Evolutionary conservation across 2,113 vertebrate species (phyloP), one percentile per base, ranked within the genome.

Genomic region (Galeopterus variegatus): DNA sequence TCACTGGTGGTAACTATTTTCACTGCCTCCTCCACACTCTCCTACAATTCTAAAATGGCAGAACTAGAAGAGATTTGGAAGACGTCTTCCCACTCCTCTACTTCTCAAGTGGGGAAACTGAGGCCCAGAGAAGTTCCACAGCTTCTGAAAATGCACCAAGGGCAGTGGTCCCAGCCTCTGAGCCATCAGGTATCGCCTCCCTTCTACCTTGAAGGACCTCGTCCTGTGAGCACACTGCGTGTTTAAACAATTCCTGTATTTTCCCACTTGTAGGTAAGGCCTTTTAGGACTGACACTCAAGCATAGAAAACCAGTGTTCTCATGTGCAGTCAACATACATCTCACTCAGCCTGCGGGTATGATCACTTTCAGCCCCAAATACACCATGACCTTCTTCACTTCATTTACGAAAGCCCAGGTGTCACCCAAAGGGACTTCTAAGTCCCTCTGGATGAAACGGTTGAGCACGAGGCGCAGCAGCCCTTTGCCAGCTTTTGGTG

Each of bases 241-340:
- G 31, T 65, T 75, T 0, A 24, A 65, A 76, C 24, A 28, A 60
- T 7, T 36, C 36, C 26, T 75, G 64, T 17, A 45, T 17, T 54
- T 36, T 54, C 33, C 48, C 26, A 8, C 23, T 41, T 56, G 70
- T 6, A 56, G 21, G 7, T 14, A 28, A 64, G 33, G 36, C 69
- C 12, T 72, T 31, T 33, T 18, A 48, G 4, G 48, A 73, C 33
- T 0, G 18, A 24, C 33, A 3, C 6, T 33, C 41, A 33, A 19
- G 72, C 82, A 56, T n/a, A 21, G 60, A 9, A 56, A 41, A 58
- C 14, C 14, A 45, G 9, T 2, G 19, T 19, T 54, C 70, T n/a
- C 82, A 26, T 0, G 8, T 24, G 26, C 48, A n/a, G 31, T 0
- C 5, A 6, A 28, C 2, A 3, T 8, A 41, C 56, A 26, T 12